Conservation (phyloP, 2,888 invertebrate genomes). For the Eurois occulta region DNA sequence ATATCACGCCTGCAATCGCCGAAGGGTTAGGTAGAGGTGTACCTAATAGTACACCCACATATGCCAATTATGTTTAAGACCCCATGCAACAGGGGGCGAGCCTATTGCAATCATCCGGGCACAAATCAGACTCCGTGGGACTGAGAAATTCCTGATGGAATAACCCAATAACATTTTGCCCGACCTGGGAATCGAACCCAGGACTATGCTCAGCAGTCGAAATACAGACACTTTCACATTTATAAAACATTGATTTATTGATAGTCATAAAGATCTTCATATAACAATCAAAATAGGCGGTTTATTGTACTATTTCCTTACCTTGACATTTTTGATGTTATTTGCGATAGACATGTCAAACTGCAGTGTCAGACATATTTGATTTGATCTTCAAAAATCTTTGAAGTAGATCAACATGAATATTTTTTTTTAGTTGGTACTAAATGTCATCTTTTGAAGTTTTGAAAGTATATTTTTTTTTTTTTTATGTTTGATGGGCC, state of each 20-base stretch:
- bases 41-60: no score
- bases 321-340: constrained; percentile 42
- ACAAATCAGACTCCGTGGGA: no score
- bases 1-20: no score
- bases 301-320: constrained; percentile 16
- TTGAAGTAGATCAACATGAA: constrained; percentile 13
- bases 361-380: constrained; percentile 24
- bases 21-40: no score
- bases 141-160: no score
- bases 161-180: no score
- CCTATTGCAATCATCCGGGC: no score
- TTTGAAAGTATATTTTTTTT: not conserved
- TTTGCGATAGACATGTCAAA: constrained; percentile 12
- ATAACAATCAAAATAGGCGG: constrained; percentile 1
- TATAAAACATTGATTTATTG: constrained; percentile 1
- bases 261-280: constrained; percentile 1
- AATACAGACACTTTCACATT: not conserved
- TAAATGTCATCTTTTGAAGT: not conserved
- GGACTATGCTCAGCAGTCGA: no score
- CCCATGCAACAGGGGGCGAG: no score
- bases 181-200: no score
- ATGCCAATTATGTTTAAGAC: no score
- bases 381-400: constrained; percentile 37
- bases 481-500: no score
- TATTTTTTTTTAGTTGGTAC: not conserved